Evolutionary conservation across 2,113 vertebrate genomes (phyloP), one percentile per base, ranked within the genome.

Genomic region (Scophthalmus maximus): DNA sequence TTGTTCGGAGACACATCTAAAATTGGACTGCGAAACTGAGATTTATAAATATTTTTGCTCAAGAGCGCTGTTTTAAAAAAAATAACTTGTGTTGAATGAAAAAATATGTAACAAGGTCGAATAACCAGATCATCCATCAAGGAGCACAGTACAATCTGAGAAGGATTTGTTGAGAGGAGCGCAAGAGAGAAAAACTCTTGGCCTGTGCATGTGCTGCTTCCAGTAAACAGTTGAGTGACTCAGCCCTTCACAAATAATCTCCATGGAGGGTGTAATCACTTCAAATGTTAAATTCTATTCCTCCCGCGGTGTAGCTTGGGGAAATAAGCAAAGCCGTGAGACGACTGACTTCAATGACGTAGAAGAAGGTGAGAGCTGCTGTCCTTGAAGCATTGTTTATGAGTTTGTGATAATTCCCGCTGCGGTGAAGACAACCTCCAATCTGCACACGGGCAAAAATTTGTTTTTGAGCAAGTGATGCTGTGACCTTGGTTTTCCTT

Each of bases 161-260:
- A 53, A 52, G 38, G 34, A 29, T 68, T 55, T 59, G 38, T 60
- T 57, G 46, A 62, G 78, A 73, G 81, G 40, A 64, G 3, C 20
- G 0, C 8, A 18, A 20, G 23, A 40, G 42, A 55, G 42, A 56
- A 34, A 59, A 17, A 58, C 3, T 68, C 52, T 49, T 51, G 56
- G 60, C 40, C 14, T 68, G 53, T 20, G 32, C 38, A 62, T 59
- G 53, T n/a, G 18, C 53, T 49, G 47, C 62, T 78, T 77, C 73
- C 68, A 69, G 67, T 61, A 68, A 32, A 80, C 61, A 69, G 61
- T 57, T 49, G 70, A 75, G 70, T 84, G 81, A 85, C 67, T 76
- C 80, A 73, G 62, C 34, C 65, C 76, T 62, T 79, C 70, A 68
- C 53, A 79, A 73, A 72, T 68, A 58, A 82, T 68, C 59, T 80